Evolutionary conservation across 2,797 vertebrate genomes (phyloP).

Genomic region (Selene dorsalis): DNA sequence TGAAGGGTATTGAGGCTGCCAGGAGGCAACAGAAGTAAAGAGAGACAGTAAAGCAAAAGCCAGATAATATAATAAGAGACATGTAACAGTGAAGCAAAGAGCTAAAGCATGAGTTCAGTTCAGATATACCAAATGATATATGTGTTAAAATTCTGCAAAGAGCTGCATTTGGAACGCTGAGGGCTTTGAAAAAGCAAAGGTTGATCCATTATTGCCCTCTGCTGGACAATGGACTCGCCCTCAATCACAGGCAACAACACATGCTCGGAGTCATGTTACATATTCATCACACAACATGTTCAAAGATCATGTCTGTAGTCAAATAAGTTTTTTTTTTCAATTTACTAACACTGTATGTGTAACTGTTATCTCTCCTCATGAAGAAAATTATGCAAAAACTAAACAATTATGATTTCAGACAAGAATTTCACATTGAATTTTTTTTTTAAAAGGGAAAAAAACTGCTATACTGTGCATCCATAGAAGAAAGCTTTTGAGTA

Average conservation of each 20-base stretch:
- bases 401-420: not conserved
- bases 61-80: not conserved
- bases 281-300: not conserved
- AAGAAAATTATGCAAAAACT: not conserved
- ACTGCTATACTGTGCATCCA: not conserved
- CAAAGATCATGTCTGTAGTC: not conserved
- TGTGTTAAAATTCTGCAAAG: not conserved
- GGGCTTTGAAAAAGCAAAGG: slow-evolving; percentile 16
- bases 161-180: not conserved
- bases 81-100: not conserved
- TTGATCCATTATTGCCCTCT: slow-evolving; percentile 75
- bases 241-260: not conserved
- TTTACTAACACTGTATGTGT: too few species aligned
- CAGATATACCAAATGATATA: not conserved
- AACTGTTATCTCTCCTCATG: not conserved
- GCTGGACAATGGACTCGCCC: slow-evolving; percentile 57
- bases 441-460: too few species aligned
- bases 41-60: not conserved
- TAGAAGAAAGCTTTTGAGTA: slow-evolving; percentile 6
- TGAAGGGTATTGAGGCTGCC: not conserved
- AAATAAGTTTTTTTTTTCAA: not conserved
- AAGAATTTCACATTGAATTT: not conserved
- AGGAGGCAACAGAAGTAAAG: not conserved
- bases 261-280: not conserved
- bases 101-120: too few species aligned